Evolutionary conservation across 1,140 invertebrate genomes (phyloP).

Genomic region (Magallana gigas): DNA sequence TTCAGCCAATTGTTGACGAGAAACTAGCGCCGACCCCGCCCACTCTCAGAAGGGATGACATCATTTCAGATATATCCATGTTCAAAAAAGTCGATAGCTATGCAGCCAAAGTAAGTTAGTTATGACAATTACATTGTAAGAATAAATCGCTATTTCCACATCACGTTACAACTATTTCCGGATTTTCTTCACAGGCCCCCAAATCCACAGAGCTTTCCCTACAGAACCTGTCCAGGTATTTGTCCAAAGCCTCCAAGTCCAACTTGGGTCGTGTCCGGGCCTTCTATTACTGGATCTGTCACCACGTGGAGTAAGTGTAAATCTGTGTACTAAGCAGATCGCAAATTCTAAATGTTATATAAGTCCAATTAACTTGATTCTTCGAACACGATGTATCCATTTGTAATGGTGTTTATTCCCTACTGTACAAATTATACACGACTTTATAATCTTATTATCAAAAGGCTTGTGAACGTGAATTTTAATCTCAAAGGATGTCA

Average conservation of each 20-base stretch:
- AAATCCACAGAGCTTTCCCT: not conserved
- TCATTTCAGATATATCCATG: conserved; percentile 1
- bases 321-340: too few species aligned
- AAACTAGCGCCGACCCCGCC: not conserved
- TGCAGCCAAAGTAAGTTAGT: not conserved
- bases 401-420: too few species aligned
- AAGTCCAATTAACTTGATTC: too few species aligned
- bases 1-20: conserved; percentile 15
- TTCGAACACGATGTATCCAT: too few species aligned
- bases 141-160: too few species aligned
- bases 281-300: not conserved
- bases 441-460: too few species aligned
- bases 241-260: not conserved
- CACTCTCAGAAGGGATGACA: conserved; percentile 10
- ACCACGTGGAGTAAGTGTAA: conserved; percentile 2
- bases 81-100: conserved; percentile 12
- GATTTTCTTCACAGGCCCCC: not conserved
- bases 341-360: too few species aligned
- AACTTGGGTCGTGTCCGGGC: conserved; percentile 1
- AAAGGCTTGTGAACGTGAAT: too few species aligned
- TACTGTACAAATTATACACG: too few species aligned
- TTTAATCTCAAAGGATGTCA: too few species aligned
- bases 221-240: conserved; percentile 4
- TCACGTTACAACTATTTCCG: too few species aligned
- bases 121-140: too few species aligned